Percentiles rank a stretch among this genome's conserved stretches.
Conservation (phyloP, 2,888 invertebrate species). For the Drosophila fungiperda region DNA sequence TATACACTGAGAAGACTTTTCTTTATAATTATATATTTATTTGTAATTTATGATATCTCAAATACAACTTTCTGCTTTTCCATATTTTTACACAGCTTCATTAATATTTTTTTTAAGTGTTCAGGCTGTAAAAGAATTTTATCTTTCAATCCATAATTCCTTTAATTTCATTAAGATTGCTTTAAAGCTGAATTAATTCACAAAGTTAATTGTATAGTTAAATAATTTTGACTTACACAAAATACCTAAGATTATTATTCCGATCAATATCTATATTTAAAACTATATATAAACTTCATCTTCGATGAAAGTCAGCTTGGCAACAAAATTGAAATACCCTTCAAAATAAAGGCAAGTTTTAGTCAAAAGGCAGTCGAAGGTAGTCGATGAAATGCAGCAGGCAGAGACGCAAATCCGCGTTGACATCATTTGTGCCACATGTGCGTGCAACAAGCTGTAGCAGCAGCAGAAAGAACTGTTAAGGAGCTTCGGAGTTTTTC, state of each 20-base stretch:
- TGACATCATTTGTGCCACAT: constrained; percentile 76
- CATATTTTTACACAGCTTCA: background rate
- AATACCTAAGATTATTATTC: background rate
- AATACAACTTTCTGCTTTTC: no score
- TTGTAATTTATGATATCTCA: background rate
- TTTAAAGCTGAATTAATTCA: background rate
- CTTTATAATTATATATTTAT: rapidly evolving
- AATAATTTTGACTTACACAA: background rate
- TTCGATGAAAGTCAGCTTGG: background rate
- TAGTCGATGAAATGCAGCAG: constrained; percentile 7
- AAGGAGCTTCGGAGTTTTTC: constrained; percentile 33
- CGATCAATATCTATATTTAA: background rate
- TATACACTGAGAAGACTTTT: background rate
- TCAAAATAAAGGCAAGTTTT: constrained; percentile 28
- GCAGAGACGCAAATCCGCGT: constrained; percentile 62
- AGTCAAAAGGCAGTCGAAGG: constrained; percentile 1
- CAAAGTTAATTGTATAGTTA: background rate
- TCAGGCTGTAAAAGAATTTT: no score
- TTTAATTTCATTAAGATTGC: background rate
- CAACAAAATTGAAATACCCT: background rate
- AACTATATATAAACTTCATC: background rate
- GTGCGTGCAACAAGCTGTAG: constrained; percentile 51
- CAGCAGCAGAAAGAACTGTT: constrained; percentile 29
- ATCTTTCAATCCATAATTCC: background rate
- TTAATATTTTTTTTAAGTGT: no score